Percentiles rank a stretch among this genome's conserved stretches.
phyloP scores from a whole-genome alignment of 2,888 invertebrate genomes.

The Craniophora ligustri region DNA sequence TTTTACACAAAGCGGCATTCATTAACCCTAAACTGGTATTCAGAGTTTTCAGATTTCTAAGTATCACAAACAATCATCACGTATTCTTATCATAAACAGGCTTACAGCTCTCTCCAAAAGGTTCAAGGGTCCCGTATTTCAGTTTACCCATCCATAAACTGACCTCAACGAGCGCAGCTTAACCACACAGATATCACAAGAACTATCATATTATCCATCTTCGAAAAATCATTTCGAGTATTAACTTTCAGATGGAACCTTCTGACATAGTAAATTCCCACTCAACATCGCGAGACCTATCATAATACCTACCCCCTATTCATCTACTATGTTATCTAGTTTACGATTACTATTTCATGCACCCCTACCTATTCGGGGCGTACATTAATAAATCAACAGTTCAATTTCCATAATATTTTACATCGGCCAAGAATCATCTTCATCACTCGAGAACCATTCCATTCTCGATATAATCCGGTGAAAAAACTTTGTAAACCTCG shows the following conservation, averaged over 20 bases:
- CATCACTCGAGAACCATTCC: constrained; percentile 47
- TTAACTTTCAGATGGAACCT: too few species aligned
- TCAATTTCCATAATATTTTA: constrained; percentile 60
- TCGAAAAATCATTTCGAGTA: too few species aligned
- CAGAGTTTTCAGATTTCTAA: too few species aligned
- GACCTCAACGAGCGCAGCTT: too few species aligned
- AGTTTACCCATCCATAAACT: too few species aligned
- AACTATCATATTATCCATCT: too few species aligned
- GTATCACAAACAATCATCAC: background rate
- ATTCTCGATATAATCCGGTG: constrained; percentile 40
- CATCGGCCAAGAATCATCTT: constrained; percentile 51
- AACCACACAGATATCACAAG: too few species aligned
- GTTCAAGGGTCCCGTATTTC: too few species aligned
- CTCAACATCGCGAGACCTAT: background rate
- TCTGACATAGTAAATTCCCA: background rate
- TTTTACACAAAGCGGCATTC: too few species aligned
- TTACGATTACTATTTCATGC: constrained; percentile 16
- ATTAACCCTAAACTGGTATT: too few species aligned
- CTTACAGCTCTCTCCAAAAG: too few species aligned
- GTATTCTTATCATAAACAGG: too few species aligned
- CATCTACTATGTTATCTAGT: background rate
- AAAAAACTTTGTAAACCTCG: constrained; percentile 5
- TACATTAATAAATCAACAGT: constrained; percentile 54
- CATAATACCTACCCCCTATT: background rate
- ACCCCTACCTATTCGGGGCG: constrained; percentile 8